phyloP scores from a whole-genome alignment of 2,113 vertebrate species.

The Astatotilapia flaviijosephi region DNA sequence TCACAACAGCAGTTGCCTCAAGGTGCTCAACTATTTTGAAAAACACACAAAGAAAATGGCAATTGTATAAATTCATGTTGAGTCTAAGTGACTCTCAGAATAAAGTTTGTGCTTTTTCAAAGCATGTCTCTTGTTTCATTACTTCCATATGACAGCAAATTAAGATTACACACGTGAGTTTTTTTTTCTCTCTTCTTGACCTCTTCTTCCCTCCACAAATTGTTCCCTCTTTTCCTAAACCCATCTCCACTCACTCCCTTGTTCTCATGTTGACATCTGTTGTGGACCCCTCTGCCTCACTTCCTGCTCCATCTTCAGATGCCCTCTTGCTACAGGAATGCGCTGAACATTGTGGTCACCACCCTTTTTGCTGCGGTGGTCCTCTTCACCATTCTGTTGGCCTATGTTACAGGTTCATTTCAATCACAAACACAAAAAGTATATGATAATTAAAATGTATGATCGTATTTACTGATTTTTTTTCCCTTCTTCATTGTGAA shows the following conservation, averaged over 20 bases:
- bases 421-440: background rate
- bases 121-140: background rate
- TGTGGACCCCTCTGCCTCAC: background rate
- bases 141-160: background rate
- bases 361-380: constrained; percentile 91
- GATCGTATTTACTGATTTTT: background rate
- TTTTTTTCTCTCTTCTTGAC: background rate
- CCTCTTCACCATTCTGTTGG: constrained; percentile 89
- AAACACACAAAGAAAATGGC: background rate
- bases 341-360: constrained; percentile 85
- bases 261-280: background rate
- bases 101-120: background rate
- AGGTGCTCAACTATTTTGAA: background rate
- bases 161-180: background rate
- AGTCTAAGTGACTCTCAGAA: background rate
- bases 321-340: constrained; percentile 86
- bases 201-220: background rate
- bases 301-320: constrained; percentile 70
- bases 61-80: background rate
- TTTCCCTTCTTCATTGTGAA: background rate
- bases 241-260: background rate
- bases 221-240: background rate
- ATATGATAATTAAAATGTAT: background rate
- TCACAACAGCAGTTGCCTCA: background rate
- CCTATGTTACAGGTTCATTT: constrained; percentile 82